phyloP scores from a whole-genome alignment of 2,888 invertebrate genomes.

The Napeogenes sylphis region DNA sequence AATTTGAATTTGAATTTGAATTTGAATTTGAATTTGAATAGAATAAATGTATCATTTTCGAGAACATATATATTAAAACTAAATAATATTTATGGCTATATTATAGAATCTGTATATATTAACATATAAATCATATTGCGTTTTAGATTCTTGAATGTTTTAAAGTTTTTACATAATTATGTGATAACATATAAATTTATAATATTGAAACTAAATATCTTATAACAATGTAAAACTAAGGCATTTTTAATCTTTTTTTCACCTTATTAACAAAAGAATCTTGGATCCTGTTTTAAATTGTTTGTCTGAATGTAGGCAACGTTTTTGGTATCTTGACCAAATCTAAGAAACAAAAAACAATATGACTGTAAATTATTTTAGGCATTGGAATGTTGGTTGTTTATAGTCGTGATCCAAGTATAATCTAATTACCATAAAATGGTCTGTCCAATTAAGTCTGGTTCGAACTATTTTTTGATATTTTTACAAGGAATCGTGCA shows the following conservation, averaged over 20 bases:
- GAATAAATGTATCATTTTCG: too few species aligned
- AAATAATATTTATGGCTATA: too few species aligned
- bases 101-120: too few species aligned
- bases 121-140: too few species aligned
- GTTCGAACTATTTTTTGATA: conserved; percentile 31
- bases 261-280: conserved; percentile 9
- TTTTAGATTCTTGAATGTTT: too few species aligned
- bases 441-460: conserved; percentile 32
- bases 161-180: too few species aligned
- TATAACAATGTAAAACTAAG: neutral
- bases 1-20: too few species aligned
- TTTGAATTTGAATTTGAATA: too few species aligned
- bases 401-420: conserved; percentile 35
- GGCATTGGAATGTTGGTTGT: conserved; percentile 32
- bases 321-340: conserved; percentile 26
- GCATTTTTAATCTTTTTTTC: conserved; percentile 11
- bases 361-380: conserved; percentile 31
- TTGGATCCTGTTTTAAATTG: conserved; percentile 21
- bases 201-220: neutral
- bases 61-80: too few species aligned
- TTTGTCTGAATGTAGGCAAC: conserved; percentile 29
- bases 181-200: neutral
- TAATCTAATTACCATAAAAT: conserved; percentile 37
- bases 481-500: conserved; percentile 34
- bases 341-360: conserved; percentile 25